These are phyloP conservation scores for Drosophila testacea DNA, from an alignment of 2,888 invertebrate species.

Conservation along the genomic window DNA sequence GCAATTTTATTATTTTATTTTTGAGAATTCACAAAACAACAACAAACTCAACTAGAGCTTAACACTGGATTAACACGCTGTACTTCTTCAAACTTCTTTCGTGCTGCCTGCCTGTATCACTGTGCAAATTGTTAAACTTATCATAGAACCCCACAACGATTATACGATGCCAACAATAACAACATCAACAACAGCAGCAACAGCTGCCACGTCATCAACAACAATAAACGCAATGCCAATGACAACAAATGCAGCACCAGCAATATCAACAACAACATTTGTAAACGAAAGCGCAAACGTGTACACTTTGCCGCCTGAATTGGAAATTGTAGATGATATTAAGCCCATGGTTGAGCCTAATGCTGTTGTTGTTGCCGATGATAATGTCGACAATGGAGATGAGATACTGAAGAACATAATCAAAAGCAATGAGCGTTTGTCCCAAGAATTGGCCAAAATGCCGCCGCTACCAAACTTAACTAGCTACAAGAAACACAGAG, in stretches of 20 bases:
- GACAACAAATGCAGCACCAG: constrained; percentile 30
- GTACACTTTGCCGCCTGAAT: constrained; percentile 77
- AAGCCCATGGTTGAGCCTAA: constrained; percentile 27
- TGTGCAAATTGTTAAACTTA: constrained; percentile 38
- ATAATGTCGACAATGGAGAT: constrained; percentile 57
- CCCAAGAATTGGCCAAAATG: constrained; percentile 80
- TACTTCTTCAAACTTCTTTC: constrained; percentile 81
- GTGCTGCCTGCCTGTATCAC: constrained; percentile 73
- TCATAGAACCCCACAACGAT: constrained; percentile 57
- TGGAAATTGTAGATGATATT: constrained; percentile 36
- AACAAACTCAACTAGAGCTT: constrained; percentile 45
- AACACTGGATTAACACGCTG: constrained; percentile 82
- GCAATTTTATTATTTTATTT: constrained; percentile 50
- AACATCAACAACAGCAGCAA: constrained; percentile 32
- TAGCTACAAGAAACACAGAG: constrained; percentile 49
- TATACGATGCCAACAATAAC: constrained; percentile 47
- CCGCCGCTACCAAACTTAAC: constrained; percentile 74
- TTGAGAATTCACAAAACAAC: constrained; percentile 38
- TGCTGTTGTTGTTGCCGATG: constrained; percentile 26
- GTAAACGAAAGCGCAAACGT: constrained; percentile 74
- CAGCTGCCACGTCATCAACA: constrained; percentile 22
- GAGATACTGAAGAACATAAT: constrained; percentile 79
- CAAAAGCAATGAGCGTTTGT: constrained; percentile 78
- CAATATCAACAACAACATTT: constrained; percentile 31
- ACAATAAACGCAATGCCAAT: constrained; percentile 44